These are phyloP conservation scores for Meghimatium bilineatum DNA, from an alignment of 2,888 invertebrate species.

Conservation along the genomic window DNA sequence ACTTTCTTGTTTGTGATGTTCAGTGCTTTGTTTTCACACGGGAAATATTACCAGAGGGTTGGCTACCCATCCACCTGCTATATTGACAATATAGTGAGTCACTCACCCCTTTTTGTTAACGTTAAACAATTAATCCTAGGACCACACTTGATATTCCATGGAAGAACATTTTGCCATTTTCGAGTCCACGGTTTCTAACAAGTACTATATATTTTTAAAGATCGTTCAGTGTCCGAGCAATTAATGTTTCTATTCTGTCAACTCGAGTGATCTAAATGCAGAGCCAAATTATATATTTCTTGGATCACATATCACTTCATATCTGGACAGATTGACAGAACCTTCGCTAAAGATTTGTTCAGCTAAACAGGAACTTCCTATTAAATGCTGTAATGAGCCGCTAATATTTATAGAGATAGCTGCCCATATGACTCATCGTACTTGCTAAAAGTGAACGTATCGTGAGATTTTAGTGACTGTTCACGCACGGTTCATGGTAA, in stretches of 20 bases:
- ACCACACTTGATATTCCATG: too few species aligned
- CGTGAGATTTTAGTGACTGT: neutral
- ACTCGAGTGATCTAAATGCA: neutral
- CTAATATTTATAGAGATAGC: neutral
- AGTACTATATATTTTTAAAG: too few species aligned
- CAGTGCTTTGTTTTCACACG: too few species aligned
- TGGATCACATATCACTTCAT: neutral
- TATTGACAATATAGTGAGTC: too few species aligned
- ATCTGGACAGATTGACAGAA: neutral
- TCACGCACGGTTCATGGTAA: neutral
- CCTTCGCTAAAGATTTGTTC: neutral
- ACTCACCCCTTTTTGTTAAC: too few species aligned
- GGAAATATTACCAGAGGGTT: too few species aligned
- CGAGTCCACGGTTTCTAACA: too few species aligned
- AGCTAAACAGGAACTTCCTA: neutral
- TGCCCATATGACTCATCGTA: constrained; percentile 4
- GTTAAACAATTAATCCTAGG: too few species aligned
- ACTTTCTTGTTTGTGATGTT: too few species aligned
- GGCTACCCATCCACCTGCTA: too few species aligned
- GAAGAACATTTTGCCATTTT: too few species aligned
- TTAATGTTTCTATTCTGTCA: neutral
- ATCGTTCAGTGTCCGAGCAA: neutral
- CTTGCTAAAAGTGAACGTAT: neutral
- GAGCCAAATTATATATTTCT: neutral
- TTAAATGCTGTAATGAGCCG: neutral